Evolutionary conservation across 2,113 vertebrate species (phyloP).

Genomic region (Haemorhous mexicanus): DNA sequence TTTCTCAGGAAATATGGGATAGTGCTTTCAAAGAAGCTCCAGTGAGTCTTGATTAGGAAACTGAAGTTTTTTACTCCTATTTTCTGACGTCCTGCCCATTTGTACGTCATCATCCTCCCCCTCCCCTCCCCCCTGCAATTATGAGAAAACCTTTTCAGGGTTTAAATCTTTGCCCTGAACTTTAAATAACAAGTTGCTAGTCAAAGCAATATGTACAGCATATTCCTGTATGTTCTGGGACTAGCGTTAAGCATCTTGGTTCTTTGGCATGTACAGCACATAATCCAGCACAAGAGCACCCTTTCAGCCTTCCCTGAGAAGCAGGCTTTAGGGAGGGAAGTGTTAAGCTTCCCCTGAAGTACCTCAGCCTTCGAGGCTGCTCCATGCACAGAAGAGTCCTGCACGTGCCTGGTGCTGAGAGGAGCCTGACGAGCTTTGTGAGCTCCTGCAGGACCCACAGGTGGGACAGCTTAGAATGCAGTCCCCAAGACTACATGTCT

Average conservation of each 20-base stretch:
- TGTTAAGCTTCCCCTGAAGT: neutral
- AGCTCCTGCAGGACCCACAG: neutral
- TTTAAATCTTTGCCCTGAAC: slow-evolving; percentile 27
- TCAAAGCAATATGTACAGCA: neutral
- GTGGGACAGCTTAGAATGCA: neutral
- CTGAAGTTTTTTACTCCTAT: neutral
- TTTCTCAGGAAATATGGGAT: neutral
- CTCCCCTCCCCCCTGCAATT: neutral
- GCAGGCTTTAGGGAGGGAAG: neutral
- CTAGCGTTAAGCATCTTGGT: neutral
- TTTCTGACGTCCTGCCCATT: neutral
- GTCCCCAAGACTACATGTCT: neutral
- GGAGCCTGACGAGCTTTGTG: rapidly evolving
- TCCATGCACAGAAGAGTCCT: neutral
- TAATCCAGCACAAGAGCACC: neutral
- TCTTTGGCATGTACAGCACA: neutral
- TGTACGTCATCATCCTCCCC: rapidly evolving
- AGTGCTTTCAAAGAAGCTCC: neutral
- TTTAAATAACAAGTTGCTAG: slow-evolving; percentile 6
- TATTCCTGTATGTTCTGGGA: neutral
- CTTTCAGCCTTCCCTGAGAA: neutral
- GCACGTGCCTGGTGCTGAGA: neutral
- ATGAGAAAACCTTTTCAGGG: neutral
- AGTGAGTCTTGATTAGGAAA: neutral
- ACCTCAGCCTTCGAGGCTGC: rapidly evolving